Evolutionary conservation across 1,140 invertebrate species (phyloP).

Genomic region (Bombus terrestris): DNA sequence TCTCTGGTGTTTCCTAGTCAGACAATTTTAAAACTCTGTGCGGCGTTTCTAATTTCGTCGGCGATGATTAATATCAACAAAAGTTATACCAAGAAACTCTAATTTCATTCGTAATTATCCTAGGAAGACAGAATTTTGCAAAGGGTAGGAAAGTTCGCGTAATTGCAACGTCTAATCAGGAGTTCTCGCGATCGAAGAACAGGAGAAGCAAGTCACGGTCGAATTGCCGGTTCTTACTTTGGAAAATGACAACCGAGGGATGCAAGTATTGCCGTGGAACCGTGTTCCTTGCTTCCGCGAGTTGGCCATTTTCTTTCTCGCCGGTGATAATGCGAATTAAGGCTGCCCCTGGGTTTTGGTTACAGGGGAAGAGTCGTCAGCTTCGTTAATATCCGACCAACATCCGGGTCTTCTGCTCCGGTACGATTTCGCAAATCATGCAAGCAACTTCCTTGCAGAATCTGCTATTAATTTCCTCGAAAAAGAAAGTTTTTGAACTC

Average conservation of each 20-base stretch:
- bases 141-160: neutral
- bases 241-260: neutral
- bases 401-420: no score
- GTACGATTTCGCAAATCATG: neutral
- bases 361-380: neutral
- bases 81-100: neutral
- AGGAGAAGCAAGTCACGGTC: neutral
- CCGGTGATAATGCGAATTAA: neutral
- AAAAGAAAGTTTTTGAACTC: neutral
- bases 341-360: neutral
- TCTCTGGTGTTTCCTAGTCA: no score
- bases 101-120: neutral
- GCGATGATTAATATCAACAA: neutral
- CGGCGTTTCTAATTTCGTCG: neutral
- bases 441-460: neutral
- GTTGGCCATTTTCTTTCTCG: conserved; percentile 9
- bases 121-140: neutral
- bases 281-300: neutral
- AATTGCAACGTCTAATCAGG: conserved; percentile 16
- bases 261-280: neutral
- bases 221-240: conserved; percentile 21
- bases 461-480: neutral
- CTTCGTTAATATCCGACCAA: neutral
- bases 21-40: no score
- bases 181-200: neutral